Conservation (phyloP, 2,888 invertebrate species). For the Archips crataeganus region DNA sequence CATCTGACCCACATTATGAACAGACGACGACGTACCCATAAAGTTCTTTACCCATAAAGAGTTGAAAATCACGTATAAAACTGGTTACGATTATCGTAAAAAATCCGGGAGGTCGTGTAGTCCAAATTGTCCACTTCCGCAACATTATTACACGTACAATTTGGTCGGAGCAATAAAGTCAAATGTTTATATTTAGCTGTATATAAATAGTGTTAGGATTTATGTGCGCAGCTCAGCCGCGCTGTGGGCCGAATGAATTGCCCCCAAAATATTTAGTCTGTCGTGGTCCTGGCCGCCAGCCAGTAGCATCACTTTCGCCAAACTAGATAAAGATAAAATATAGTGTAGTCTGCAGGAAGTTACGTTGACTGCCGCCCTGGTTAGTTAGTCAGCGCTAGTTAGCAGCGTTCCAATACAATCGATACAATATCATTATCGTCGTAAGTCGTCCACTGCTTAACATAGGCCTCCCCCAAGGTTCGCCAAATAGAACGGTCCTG, state of each 20-base stretch:
- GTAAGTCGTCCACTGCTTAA: too few species aligned
- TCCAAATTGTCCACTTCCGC: constrained; percentile 62
- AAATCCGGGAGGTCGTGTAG: constrained; percentile 43
- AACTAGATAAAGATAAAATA: constrained; percentile 71
- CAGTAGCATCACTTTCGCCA: constrained; percentile 81
- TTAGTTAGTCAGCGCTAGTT: too few species aligned
- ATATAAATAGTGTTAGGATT: constrained; percentile 76
- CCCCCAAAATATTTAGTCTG: constrained; percentile 81
- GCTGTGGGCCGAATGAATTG: constrained; percentile 74
- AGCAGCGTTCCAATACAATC: constrained; percentile 16
- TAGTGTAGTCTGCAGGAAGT: constrained; percentile 61
- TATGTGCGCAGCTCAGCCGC: constrained; percentile 63
- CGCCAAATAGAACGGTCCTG: too few species aligned
- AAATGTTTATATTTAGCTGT: constrained; percentile 72
- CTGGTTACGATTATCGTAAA: constrained; percentile 41
- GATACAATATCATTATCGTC: too few species aligned
- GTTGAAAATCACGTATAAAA: constrained; percentile 39
- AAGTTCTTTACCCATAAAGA: constrained; percentile 30
- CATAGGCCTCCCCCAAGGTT: too few species aligned
- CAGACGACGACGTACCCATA: constrained; percentile 28
- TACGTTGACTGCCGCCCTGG: constrained; percentile 13
- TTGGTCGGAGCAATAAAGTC: constrained; percentile 65
- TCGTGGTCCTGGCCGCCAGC: constrained; percentile 74
- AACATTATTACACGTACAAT: constrained; percentile 55
- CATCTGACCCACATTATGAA: constrained; percentile 39